phyloP scores from a whole-genome alignment of 2,797 vertebrate genomes.

The Trichosurus vulpecula region DNA sequence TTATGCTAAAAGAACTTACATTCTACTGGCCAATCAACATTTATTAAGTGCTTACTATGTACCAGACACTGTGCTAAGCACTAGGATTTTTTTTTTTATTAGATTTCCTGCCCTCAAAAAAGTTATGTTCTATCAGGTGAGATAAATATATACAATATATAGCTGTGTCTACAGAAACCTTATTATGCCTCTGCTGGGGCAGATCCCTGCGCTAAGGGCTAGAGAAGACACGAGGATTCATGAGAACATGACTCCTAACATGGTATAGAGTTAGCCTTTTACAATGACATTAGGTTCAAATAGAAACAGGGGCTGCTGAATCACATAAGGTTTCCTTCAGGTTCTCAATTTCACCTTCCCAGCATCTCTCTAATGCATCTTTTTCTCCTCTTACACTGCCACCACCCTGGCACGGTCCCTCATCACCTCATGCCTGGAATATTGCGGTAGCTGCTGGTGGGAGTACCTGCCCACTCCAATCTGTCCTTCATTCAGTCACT shows the following conservation, averaged over 20 bases:
- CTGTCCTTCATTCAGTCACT: slow-evolving; percentile 29
- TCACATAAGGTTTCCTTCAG: not conserved
- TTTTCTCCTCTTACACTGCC: not conserved
- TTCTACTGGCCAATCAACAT: not conserved
- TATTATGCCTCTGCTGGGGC: not conserved
- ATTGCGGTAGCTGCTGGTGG: no score
- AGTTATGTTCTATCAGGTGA: not conserved
- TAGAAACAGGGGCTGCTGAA: not conserved
- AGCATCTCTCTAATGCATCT: not conserved
- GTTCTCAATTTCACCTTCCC: not conserved
- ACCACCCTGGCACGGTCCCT: not conserved
- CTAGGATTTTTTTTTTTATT: not conserved
- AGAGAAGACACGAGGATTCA: not conserved
- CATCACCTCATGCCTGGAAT: not conserved
- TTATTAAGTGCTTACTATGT: not conserved
- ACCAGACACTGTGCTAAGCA: not conserved
- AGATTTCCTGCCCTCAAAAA: not conserved
- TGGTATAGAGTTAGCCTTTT: not conserved
- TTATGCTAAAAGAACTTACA: not conserved
- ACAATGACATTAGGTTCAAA: not conserved
- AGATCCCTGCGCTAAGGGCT: not conserved
- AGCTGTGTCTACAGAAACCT: not conserved
- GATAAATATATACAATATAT: not conserved
- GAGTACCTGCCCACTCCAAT: not conserved
- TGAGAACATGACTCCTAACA: not conserved